These are phyloP conservation scores for Heterohyrax brucei DNA, from an alignment of 2,797 vertebrate species.

Conservation along the genomic window DNA sequence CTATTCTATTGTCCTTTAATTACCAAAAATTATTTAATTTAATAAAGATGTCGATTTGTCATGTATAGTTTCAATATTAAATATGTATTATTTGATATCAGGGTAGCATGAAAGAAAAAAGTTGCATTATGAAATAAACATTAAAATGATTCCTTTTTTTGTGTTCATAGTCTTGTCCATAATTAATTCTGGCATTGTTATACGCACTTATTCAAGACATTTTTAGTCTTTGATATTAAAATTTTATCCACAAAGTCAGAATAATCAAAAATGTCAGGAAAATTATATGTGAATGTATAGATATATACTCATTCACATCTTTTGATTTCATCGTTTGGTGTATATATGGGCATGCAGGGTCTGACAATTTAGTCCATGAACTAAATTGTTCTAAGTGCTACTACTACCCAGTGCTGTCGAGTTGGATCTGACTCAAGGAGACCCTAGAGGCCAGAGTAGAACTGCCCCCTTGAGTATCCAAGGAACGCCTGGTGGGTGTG, in stretches of 20 bases:
- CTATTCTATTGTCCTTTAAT: not conserved
- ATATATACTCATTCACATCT: no score
- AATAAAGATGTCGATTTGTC: not conserved
- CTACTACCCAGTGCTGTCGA: no score
- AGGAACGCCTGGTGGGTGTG: no score
- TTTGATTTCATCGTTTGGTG: not conserved
- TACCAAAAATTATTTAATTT: not conserved
- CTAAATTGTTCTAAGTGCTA: no score
- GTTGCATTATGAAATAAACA: constrained; percentile 9
- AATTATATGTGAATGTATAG: not conserved
- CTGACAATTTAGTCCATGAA: no score
- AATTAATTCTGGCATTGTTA: not conserved
- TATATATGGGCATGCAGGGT: not conserved
- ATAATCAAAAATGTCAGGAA: not conserved
- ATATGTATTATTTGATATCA: not conserved
- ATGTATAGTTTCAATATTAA: not conserved
- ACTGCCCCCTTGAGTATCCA: no score
- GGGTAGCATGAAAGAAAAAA: not conserved
- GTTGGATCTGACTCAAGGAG: no score
- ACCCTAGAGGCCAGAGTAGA: no score
- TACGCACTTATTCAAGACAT: not conserved
- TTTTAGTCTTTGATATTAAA: not conserved
- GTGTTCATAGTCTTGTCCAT: not conserved
- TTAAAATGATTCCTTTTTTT: not conserved
- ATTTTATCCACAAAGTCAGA: not conserved